These are phyloP conservation scores for Isaurus tuberculatus DNA, from an alignment of 92 coral and sea anemone genomes.

Conservation along the genomic window DNA sequence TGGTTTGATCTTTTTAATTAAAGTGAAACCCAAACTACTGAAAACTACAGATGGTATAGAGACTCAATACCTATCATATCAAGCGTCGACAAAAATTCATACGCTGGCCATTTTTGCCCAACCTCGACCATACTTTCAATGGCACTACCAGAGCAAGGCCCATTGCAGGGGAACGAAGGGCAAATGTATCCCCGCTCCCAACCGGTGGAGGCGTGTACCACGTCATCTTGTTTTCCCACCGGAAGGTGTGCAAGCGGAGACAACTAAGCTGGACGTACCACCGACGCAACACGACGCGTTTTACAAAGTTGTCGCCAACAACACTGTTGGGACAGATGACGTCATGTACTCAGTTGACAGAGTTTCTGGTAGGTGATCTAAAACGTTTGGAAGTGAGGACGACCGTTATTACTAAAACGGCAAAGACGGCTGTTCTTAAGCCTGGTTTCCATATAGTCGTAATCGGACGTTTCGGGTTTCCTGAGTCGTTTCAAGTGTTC, in stretches of 20 bases:
- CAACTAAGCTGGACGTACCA: constrained; percentile 68
- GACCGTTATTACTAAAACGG: too few species aligned
- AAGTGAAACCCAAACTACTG: constrained; percentile 67
- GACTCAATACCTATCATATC: constrained; percentile 46
- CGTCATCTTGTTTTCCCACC: constrained; percentile 66
- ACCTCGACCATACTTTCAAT: constrained; percentile 74
- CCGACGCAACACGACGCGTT: constrained; percentile 72
- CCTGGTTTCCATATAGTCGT: too few species aligned
- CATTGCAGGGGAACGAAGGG: constrained; percentile 50
- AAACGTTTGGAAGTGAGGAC: too few species aligned
- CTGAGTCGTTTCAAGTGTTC: too few species aligned
- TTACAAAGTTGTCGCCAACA: constrained; percentile 77
- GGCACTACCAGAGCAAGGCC: constrained; percentile 76
- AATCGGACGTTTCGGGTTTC: too few species aligned
- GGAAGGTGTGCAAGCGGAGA: constrained; percentile 51
- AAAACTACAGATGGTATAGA: constrained; percentile 48
- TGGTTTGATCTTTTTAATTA: background rate
- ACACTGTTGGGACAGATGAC: constrained; percentile 70
- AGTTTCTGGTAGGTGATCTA: constrained; percentile 48
- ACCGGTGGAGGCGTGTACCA: constrained; percentile 73
- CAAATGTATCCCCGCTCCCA: constrained; percentile 68
- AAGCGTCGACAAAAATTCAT: constrained; percentile 62
- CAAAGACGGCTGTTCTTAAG: too few species aligned
- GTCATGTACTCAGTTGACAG: constrained; percentile 73
- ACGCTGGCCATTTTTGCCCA: constrained; percentile 75